Evolutionary conservation across 1,140 invertebrate genomes (phyloP).

Genomic region (Formica exsecta): DNA sequence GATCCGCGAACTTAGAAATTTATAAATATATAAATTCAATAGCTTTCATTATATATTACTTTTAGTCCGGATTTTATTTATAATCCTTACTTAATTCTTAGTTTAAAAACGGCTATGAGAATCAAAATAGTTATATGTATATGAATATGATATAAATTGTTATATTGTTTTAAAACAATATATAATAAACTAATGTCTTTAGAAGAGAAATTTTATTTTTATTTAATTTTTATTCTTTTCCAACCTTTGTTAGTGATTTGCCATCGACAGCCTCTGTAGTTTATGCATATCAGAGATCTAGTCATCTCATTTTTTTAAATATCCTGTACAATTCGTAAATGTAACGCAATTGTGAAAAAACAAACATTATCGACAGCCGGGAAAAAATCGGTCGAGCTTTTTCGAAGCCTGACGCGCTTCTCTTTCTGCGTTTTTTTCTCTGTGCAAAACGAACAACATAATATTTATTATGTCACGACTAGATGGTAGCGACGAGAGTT

Average conservation of each 20-base stretch:
- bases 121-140: conserved; percentile 40
- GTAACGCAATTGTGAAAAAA: conserved; percentile 5
- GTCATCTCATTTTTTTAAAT: conserved; percentile 11
- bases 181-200: not conserved
- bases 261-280: conserved; percentile 54
- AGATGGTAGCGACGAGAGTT: conserved; percentile 74
- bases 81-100: not conserved
- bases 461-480: conserved; percentile 72
- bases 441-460: conserved; percentile 41
- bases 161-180: not conserved
- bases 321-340: conserved; percentile 52
- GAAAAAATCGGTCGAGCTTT: conserved; percentile 55
- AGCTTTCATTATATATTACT: not conserved
- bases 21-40: not conserved
- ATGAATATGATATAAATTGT: not conserved
- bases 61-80: not conserved
- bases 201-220: not conserved
- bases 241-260: conserved; percentile 4
- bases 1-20: not conserved
- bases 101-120: not conserved
- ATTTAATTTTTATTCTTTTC: conserved; percentile 12
- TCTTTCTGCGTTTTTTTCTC: conserved; percentile 71
- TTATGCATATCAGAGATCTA: conserved; percentile 61
- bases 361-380: conserved; percentile 25
- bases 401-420: conserved; percentile 54